These are phyloP conservation scores for Mactra quadrangularis DNA, from an alignment of 1,140 invertebrate genomes.

Conservation along the genomic window DNA sequence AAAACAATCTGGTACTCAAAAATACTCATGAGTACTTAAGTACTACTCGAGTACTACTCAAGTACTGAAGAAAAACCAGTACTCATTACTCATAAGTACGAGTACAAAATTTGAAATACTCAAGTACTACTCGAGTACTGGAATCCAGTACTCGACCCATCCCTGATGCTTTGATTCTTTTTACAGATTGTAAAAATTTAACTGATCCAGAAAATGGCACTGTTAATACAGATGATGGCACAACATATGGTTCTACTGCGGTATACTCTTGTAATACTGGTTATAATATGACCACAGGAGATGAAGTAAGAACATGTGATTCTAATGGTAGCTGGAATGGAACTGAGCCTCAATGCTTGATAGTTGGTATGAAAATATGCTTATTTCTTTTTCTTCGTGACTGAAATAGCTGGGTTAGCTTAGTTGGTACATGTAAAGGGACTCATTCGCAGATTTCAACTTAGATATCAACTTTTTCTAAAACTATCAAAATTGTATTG, in stretches of 20 bases:
- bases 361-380: background rate
- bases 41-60: no score
- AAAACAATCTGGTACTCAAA: no score
- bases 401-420: background rate
- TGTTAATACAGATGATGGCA: background rate
- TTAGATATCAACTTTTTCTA: no score
- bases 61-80: no score
- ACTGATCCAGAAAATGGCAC: background rate
- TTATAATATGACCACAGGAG: slow-evolving; percentile 4
- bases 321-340: slow-evolving; percentile 19
- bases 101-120: no score
- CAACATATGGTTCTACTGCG: background rate
- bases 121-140: no score
- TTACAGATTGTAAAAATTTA: slow-evolving; percentile 25
- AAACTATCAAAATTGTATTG: no score
- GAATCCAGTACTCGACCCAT: no score
- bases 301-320: background rate
- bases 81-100: no score
- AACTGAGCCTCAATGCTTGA: background rate
- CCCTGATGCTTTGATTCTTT: no score
- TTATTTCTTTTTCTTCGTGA: background rate
- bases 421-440: background rate
- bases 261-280: slow-evolving; percentile 9
- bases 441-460: no score
- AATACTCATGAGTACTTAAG: no score